Evolutionary conservation across 2,797 vertebrate genomes (phyloP).

Genomic region (Schizothorax lantsangensis): DNA sequence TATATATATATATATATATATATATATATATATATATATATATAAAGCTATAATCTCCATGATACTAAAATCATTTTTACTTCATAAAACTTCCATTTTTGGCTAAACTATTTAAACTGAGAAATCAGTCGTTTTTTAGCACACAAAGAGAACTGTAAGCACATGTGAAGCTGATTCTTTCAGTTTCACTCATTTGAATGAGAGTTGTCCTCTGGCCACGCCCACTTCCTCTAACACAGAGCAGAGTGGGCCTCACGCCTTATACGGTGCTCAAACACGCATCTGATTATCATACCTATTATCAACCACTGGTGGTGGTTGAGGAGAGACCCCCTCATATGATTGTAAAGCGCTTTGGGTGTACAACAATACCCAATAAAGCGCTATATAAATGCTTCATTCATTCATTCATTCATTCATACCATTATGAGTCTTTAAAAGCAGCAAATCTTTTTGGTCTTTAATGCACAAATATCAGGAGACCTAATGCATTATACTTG

Average conservation of each 20-base stretch:
- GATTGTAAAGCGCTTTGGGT: too few relatives aligned
- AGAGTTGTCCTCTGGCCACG: constrained; percentile 58
- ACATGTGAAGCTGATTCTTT: constrained; percentile 7
- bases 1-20: too few relatives aligned
- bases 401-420: background rate
- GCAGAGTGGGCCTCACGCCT: constrained; percentile 53
- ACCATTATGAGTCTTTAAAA: background rate
- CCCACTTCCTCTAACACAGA: constrained; percentile 68
- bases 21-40: too few relatives aligned
- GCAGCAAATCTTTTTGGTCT: background rate
- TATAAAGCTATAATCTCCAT: background rate
- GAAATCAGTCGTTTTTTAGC: background rate
- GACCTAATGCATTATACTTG: background rate
- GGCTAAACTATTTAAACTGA: background rate
- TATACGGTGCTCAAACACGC: constrained; percentile 63
- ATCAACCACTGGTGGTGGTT: too few relatives aligned
- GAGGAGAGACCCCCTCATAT: too few relatives aligned
- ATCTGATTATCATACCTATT: constrained; percentile 3
- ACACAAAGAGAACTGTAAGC: background rate
- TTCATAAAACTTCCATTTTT: background rate
- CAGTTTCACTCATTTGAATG: constrained; percentile 19
- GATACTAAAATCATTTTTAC: background rate
- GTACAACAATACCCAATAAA: too few relatives aligned
- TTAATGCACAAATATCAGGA: background rate
- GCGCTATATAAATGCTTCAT: too few relatives aligned